phyloP scores from a whole-genome alignment of 64 coral and sea anemone genomes.

The Stichodactyla helianthus region DNA sequence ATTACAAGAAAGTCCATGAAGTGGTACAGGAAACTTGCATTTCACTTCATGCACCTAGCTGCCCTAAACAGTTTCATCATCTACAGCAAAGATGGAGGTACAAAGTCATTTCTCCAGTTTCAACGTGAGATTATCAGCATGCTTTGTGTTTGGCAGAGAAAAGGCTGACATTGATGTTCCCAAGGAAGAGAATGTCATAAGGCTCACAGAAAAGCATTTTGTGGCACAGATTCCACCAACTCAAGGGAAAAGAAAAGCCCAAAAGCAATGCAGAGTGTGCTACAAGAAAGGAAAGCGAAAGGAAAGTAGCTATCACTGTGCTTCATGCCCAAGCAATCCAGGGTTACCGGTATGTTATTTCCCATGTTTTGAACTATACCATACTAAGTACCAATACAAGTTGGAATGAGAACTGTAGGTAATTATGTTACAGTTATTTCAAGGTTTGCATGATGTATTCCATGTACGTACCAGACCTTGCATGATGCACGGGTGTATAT shows the following conservation, averaged over 20 bases:
- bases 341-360: too few relatives aligned
- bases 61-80: slow-evolving; percentile 14
- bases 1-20: too few relatives aligned
- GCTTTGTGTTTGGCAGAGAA: not conserved
- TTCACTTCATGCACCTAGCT: slow-evolving; percentile 35
- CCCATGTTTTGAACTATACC: too few relatives aligned
- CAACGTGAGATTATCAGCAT: slow-evolving; percentile 4
- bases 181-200: slow-evolving; percentile 8
- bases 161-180: slow-evolving; percentile 1
- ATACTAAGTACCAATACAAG: too few relatives aligned
- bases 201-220: slow-evolving; percentile 27
- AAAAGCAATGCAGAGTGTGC: not conserved
- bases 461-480: too few relatives aligned
- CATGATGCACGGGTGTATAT: too few relatives aligned
- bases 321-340: too few relatives aligned
- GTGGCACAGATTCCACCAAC: slow-evolving; percentile 13
- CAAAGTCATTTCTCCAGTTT: slow-evolving; percentile 23
- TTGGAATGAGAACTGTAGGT: too few relatives aligned
- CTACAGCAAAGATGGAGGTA: slow-evolving; percentile 25
- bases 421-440: too few relatives aligned
- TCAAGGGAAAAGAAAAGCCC: not conserved
- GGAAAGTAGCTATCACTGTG: too few relatives aligned
- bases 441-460: too few relatives aligned
- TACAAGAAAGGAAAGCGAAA: too few relatives aligned
- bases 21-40: slow-evolving; percentile 16